phyloP scores from a whole-genome alignment of 2,888 invertebrate genomes.

The Folsomia candida region DNA sequence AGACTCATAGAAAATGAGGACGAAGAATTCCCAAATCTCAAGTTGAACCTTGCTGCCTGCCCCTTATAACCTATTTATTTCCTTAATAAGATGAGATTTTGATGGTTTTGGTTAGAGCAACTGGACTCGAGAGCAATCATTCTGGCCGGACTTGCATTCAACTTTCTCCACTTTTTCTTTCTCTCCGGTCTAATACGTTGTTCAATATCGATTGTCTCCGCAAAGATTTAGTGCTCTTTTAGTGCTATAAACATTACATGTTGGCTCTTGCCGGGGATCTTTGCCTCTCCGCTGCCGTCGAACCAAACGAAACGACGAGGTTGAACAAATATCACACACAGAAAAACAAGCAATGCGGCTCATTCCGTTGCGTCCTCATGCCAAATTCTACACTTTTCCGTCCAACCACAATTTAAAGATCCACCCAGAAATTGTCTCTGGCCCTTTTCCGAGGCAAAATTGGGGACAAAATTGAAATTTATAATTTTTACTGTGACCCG shows the following conservation, averaged over 20 bases:
- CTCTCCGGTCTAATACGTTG: not conserved
- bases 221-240: conserved; percentile 9
- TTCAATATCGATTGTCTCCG: conserved; percentile 12
- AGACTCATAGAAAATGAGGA: not conserved
- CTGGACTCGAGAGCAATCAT: not conserved
- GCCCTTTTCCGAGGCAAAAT: no score
- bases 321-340: not conserved
- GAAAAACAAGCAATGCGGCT: not conserved
- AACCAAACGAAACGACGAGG: not conserved
- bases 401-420: no score
- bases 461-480: no score
- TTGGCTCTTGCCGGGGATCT: not conserved
- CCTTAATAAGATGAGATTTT: not conserved
- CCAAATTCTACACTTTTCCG: no score
- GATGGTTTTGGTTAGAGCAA: not conserved
- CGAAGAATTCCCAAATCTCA: not conserved
- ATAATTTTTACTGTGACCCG: no score
- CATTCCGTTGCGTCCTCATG: not conserved
- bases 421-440: no score
- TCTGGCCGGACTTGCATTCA: not conserved
- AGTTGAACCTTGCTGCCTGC: not conserved
- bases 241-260: not conserved
- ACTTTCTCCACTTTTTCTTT: not conserved
- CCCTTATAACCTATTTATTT: not conserved
- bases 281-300: no score